Base-by-base conservation (phyloP, 2,888 invertebrate species). In the Erpobdella octoculata region DNA sequence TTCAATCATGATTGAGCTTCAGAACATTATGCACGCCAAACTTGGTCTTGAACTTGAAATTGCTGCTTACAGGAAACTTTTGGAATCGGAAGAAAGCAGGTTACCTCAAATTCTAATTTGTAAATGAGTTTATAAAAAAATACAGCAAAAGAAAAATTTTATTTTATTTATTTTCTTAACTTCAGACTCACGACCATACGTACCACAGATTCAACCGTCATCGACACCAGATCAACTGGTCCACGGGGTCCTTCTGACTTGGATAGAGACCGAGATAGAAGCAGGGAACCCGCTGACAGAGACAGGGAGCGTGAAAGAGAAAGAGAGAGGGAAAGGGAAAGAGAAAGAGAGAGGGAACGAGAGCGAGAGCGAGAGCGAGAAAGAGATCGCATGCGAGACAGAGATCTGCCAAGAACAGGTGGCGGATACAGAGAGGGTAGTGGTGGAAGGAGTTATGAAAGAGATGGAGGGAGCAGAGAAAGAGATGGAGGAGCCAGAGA, bases 401-500 rank as follows among this genome's bases (percentile, higher is more conserved):
- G 67, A 28, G 67, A 67, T 28, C 6, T 18, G 15, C 46, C 28
- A 28, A 67, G 67, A 67, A 25, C 25, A 2, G 53, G 71, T 15
- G 48, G 65, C n/a, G 65, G 71, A 48, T 61, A 58, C 15, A 46
- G 71, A 41, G 70, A 46, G 18, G 5, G 70, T 61, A 31, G 62
- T 28, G 66, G 71, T 31, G 68, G 66, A 33, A 46, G 69, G 28
- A 38, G 65, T 31, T 37, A 41, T 9, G 66, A 62, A 67, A 33
- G 71, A 37, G 71, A 61, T 35, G 71, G 71, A 31, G 65, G 65
- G 0, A 46, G 65, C 28, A 36, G 71, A 37, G 41, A 38, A 12
- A 8, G 37, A 6, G 25, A 25, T 12, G 28, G 35, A 21, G 37
- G 38, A n/a, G 73, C 66, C 71, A 79, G 74, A 79, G 59, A 67